A percentile compares a stretch with the other conserved stretches of the same genome.
Evolutionary conservation across 2,113 vertebrate genomes (phyloP).

Genomic region (Eonycteris spelaea): DNA sequence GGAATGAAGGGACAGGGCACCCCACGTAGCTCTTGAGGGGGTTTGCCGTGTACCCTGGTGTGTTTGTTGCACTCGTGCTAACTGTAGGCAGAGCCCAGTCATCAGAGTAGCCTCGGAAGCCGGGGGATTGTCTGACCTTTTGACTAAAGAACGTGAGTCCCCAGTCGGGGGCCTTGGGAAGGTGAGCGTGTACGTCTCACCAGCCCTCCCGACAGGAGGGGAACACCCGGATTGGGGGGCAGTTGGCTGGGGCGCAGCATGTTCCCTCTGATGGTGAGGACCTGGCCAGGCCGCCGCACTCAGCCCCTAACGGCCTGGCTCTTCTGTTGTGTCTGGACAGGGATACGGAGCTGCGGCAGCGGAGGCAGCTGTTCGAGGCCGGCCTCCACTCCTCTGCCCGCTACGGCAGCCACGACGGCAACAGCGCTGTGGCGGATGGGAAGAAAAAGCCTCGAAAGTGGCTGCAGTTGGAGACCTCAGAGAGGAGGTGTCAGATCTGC

Average conservation of each 20-base stretch:
- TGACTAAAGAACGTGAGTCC: neutral
- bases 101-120: neutral
- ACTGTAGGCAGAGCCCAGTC: neutral
- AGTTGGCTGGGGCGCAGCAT: neutral
- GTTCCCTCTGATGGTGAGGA: neutral
- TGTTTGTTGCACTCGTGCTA: accelerated
- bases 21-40: too few species aligned
- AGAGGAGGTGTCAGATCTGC: constrained; percentile 97
- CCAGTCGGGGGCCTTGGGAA: neutral
- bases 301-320: neutral
- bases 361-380: constrained; percentile 93
- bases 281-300: neutral
- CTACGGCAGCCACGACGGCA: constrained; percentile 93
- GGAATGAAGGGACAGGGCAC: neutral
- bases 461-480: constrained; percentile 94
- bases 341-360: constrained; percentile 97
- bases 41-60: too few species aligned
- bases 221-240: neutral
- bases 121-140: neutral
- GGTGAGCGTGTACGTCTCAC: neutral
- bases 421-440: constrained; percentile 83
- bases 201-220: neutral
- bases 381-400: constrained; percentile 95
- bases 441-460: constrained; percentile 98
- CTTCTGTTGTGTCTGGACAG: constrained; percentile 73